These are phyloP conservation scores for Poeciliopsis retropinna DNA, from an alignment of 2,113 vertebrate species.

Conservation along the genomic window DNA sequence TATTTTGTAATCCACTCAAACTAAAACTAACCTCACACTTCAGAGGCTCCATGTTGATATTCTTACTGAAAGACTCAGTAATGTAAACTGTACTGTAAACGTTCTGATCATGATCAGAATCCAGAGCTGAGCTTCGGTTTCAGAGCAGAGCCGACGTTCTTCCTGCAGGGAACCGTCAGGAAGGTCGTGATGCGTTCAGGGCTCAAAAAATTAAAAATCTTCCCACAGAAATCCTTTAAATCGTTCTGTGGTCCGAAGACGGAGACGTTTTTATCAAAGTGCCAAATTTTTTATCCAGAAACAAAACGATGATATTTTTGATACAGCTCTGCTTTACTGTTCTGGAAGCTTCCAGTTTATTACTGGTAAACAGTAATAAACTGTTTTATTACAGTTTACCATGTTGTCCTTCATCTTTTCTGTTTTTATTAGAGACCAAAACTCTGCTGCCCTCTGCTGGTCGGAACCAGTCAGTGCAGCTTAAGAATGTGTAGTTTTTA, in stretches of 20 bases:
- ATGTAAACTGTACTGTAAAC: background rate
- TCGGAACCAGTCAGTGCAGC: conserved; percentile 7
- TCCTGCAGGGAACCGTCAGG: no score
- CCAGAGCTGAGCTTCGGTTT: background rate
- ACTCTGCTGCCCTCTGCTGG: conserved; percentile 36
- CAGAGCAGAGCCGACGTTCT: background rate
- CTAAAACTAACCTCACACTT: background rate
- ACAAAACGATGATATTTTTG: conserved; percentile 6
- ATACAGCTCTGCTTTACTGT: background rate
- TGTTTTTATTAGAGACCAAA: background rate
- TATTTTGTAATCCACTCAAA: background rate
- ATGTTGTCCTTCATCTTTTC: no score
- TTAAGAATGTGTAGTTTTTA: conserved; percentile 9
- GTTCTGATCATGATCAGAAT: background rate
- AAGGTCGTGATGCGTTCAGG: no score
- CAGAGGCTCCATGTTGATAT: no score
- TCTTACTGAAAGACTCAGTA: no score
- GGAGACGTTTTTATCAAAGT: conserved; percentile 21
- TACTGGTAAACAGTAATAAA: background rate
- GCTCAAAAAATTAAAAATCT: background rate
- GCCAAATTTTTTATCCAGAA: conserved; percentile 37
- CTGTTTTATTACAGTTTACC: no score
- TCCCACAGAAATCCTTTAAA: background rate
- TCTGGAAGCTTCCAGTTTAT: conserved; percentile 36
- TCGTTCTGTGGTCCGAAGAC: background rate